phyloP scores from a whole-genome alignment of 2,113 vertebrate species.

The Pachypanchax playfairii region DNA sequence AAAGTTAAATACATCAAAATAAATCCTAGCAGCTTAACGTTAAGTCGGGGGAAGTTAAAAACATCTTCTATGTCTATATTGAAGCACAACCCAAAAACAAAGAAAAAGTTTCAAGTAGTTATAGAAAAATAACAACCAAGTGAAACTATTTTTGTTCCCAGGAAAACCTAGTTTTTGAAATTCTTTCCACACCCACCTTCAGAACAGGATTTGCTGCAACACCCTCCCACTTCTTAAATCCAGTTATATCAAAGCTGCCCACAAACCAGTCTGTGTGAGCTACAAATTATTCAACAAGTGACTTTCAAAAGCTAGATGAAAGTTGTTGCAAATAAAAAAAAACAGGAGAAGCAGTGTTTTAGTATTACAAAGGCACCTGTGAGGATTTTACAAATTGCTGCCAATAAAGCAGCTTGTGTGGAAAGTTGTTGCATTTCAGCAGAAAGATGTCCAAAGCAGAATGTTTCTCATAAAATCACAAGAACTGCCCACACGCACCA shows the following conservation, averaged over 20 bases:
- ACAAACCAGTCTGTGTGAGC: neutral
- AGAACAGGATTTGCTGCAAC: constrained; percentile 3
- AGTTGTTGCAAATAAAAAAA: neutral
- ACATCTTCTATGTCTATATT: neutral
- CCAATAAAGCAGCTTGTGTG: neutral
- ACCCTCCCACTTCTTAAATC: constrained; percentile 1
- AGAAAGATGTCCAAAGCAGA: constrained; percentile 1
- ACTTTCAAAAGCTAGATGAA: too few species aligned
- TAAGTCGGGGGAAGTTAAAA: neutral
- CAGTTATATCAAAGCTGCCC: neutral
- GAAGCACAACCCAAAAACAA: neutral
- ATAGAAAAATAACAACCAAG: neutral
- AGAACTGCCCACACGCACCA: neutral
- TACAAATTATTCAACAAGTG: neutral
- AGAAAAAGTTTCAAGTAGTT: neutral
- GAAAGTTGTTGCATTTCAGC: neutral
- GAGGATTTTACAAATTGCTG: constrained; percentile 3
- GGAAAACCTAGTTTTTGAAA: neutral
- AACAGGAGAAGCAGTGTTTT: neutral
- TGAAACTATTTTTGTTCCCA: neutral
- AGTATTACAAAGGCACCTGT: constrained; percentile 2
- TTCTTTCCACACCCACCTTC: constrained; percentile 1
- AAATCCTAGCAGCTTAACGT: too few species aligned
- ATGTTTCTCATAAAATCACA: constrained; percentile 3
- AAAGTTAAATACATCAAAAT: too few species aligned